Conservation (phyloP, 2,888 invertebrate species). For the Pharmacophagus antenor region DNA sequence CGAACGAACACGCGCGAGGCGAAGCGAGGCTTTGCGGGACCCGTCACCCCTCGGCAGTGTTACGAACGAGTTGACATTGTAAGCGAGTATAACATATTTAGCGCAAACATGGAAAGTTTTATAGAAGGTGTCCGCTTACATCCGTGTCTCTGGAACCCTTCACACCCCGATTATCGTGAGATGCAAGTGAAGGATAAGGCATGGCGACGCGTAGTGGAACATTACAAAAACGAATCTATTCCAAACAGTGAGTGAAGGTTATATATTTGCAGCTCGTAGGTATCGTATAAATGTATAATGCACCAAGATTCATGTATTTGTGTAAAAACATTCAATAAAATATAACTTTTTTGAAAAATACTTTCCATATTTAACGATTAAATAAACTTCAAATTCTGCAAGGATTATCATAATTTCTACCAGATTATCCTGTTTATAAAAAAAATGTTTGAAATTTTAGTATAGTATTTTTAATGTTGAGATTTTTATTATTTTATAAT, state of each 20-base stretch:
- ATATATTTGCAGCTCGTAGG: conserved; percentile 1
- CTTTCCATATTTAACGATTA: too few relatives aligned
- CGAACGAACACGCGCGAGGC: conserved; percentile 45
- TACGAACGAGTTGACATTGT: conserved; percentile 13
- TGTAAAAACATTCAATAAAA: neutral
- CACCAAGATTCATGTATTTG: neutral
- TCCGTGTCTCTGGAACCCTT: conserved; percentile 70
- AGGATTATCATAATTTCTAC: too few relatives aligned
- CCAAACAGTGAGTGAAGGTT: conserved; percentile 54
- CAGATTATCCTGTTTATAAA: too few relatives aligned
- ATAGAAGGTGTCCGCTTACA: conserved; percentile 65
- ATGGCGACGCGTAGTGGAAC: conserved; percentile 64
- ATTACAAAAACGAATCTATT: conserved; percentile 55
- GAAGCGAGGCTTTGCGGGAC: conserved; percentile 46
- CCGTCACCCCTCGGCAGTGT: conserved; percentile 38
- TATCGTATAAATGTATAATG: neutral
- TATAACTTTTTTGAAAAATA: too few relatives aligned
- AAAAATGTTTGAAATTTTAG: too few relatives aligned
- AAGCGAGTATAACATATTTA: conserved; percentile 13
- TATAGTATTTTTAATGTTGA: too few relatives aligned
- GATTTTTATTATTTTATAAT: too few relatives aligned
- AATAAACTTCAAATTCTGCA: too few relatives aligned
- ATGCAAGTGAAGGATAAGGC: conserved; percentile 62
- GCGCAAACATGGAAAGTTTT: conserved; percentile 58
- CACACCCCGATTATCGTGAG: conserved; percentile 66